Percentiles rank a stretch among this genome's conserved stretches.
Conservation (phyloP, 1,140 invertebrate genomes). For the Augochlora pura region DNA sequence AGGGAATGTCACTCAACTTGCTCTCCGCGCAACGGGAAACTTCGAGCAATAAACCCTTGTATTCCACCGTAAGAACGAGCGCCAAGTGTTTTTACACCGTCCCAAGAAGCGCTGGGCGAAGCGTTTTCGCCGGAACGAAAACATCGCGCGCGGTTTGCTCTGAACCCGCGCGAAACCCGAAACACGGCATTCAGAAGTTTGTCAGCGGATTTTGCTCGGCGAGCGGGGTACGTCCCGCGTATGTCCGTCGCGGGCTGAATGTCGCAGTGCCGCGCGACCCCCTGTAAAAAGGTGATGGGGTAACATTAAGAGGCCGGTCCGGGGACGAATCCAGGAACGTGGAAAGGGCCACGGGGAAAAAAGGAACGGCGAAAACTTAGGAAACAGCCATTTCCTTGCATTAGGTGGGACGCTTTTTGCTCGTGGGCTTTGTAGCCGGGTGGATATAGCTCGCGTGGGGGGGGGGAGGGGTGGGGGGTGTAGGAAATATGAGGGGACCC, state of each 20-base stretch:
- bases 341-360: conserved; percentile 10
- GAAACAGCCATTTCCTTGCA: conserved; percentile 68
- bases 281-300: neutral
- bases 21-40: too few species aligned
- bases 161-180: too few species aligned
- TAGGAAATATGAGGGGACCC: conserved; percentile 68
- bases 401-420: conserved; percentile 64
- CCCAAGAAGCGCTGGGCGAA: too few species aligned
- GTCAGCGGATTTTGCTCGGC: too few species aligned
- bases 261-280: neutral
- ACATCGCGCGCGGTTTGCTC: too few species aligned
- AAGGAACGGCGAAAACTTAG: conserved; percentile 62
- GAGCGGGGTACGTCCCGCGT: neutral
- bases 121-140: too few species aligned
- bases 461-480: too few species aligned
- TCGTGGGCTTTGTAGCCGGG: conserved; percentile 45
- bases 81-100: too few species aligned
- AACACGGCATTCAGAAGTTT: too few species aligned
- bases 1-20: too few species aligned
- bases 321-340: neutral
- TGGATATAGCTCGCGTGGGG: conserved; percentile 56
- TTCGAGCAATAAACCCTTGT: too few species aligned
- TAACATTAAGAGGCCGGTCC: conserved; percentile 22
- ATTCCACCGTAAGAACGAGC: too few species aligned
- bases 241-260: neutral